Base-by-base conservation (phyloP, 2,888 invertebrate genomes). In the Drosophila subsilvestris region DNA sequence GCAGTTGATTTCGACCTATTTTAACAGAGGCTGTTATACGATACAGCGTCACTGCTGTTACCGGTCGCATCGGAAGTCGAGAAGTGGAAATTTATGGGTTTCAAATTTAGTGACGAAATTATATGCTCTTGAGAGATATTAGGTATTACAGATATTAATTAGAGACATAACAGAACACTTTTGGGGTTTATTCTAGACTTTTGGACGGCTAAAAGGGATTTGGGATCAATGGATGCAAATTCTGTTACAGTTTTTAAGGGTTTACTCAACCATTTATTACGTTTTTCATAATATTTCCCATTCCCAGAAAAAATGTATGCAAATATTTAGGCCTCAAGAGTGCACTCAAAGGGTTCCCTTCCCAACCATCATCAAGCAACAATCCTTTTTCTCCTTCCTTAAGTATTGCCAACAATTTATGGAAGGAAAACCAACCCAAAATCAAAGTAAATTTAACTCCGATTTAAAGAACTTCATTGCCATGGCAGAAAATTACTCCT, bases 1-100 rank as follows among this genome's bases (percentile, higher is more conserved):
- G 49, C 79, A 71, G 69, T 55, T 56, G 67, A 6, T 60, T 74
- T 87, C 65, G 55, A 71, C 88, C 88, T 60, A 79, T 62, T 10
- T 79, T 79, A 72, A 85, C 88, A 85, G 75, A 0, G n/a, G 1
- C 47, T 51, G 63, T 47, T 70, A 50, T 7, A n/a, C 6, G 12
- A 17, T 37, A 57, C 32, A 49, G 45, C 44, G 9, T 43, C 74
- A 62, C 69, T 27, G 27, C 27, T 27, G 27, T 37, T 14, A 37
- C 6, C 6, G 2, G n/a, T 63, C 62, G 74, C 50, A 72, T 32
- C 14, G n/a, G 17, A 20, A 58, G 29, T 44, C 27, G 20, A 27
- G 6, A 25, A 44, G 6, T 43, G 42, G 20, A 18, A 6, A 4
- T 25, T 25, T 22, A 22, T 22, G 4, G 50, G 4, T 10, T 51